Base-by-base conservation (phyloP, 2,797 vertebrate species). In the Pangasius mekongensis region DNA sequence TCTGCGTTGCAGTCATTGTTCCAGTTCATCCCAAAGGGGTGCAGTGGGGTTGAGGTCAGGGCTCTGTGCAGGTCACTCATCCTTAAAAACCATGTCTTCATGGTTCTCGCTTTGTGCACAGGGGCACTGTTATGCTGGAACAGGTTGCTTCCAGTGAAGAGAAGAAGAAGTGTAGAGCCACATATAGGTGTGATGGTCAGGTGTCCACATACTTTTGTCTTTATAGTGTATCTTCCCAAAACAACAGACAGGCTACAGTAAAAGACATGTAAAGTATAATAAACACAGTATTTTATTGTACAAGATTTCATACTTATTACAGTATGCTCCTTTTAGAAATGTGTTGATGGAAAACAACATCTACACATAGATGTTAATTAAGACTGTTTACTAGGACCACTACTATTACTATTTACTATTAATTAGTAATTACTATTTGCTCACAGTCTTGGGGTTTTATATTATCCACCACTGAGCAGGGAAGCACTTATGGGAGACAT, bases 381-480 rank as follows among this genome's bases (percentile, higher is more conserved):
- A 47, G 76, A 66, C 62, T 86, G 56, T 49, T 62, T 39, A 89
- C 74, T 85, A 9, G 73, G 66, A 47, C 84, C 43, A 33, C 52
- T 83, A 62, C 52, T 84, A 47, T 47, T 47, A 47, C 43, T 47
- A 47, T 47, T 47, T 47, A 9, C 47, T 47, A 47, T 47, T 47
- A 47, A 47, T 47, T 47, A 47, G 0, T 47, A 69, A 86, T 89
- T 76, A 33, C 67, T 43, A 78, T 86, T 89, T 89, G 89, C 89
- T 85, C 27, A 60, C 71, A 77, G 67, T 74, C 81, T 43, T 30
- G 85, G 49, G 69, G 64, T 81, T 84, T 74, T 91, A 84, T 89
- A 91, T 92, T 89, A 90, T 91, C 90, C 87, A 91, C 80, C 86
- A 82, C 78, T 76, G 88, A 86, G 88, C 81, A 88, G 84, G 85